These are phyloP conservation scores for Doryteuthis pealeii DNA, from an alignment of 1,140 invertebrate species.

Conservation along the genomic window DNA sequence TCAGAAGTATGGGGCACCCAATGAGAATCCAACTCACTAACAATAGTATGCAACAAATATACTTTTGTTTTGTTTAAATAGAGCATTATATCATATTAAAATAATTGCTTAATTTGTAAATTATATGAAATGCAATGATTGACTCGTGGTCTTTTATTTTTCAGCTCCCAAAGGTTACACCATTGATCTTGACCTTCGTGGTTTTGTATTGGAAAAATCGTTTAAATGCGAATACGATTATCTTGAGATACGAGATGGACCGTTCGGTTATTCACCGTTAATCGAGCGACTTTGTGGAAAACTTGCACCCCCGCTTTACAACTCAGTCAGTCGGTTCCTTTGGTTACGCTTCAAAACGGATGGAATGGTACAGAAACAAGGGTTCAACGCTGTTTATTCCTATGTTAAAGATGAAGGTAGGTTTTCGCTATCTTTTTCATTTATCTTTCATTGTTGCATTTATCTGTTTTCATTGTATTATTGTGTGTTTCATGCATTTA, in stretches of 20 bases:
- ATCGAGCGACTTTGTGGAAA: constrained; percentile 74
- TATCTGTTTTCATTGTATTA: constrained; percentile 1
- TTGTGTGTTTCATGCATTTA: background rate
- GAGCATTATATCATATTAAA: too few relatives aligned
- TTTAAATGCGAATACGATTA: constrained; percentile 77
- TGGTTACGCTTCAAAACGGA: constrained; percentile 86
- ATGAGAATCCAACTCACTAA: too few relatives aligned
- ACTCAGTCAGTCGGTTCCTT: constrained; percentile 74
- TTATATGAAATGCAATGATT: too few relatives aligned
- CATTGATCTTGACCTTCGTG: constrained; percentile 79
- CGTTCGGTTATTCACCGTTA: constrained; percentile 78
- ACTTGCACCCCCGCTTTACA: constrained; percentile 76
- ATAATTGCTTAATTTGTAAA: too few relatives aligned
- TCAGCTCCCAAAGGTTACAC: constrained; percentile 75
- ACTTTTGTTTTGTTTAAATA: too few relatives aligned
- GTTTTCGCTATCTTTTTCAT: constrained; percentile 4
- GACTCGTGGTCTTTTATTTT: constrained; percentile 59
- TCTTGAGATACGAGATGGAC: constrained; percentile 80
- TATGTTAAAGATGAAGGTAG: constrained; percentile 38
- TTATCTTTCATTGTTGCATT: background rate
- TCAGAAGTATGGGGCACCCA: too few relatives aligned
- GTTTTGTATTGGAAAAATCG: constrained; percentile 78
- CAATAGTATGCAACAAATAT: too few relatives aligned
- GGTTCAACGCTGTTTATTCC: constrained; percentile 78
- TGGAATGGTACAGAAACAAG: constrained; percentile 78